These are phyloP conservation scores for Synanthedon tipuliformis DNA, from an alignment of 2,888 invertebrate genomes.

Conservation along the genomic window DNA sequence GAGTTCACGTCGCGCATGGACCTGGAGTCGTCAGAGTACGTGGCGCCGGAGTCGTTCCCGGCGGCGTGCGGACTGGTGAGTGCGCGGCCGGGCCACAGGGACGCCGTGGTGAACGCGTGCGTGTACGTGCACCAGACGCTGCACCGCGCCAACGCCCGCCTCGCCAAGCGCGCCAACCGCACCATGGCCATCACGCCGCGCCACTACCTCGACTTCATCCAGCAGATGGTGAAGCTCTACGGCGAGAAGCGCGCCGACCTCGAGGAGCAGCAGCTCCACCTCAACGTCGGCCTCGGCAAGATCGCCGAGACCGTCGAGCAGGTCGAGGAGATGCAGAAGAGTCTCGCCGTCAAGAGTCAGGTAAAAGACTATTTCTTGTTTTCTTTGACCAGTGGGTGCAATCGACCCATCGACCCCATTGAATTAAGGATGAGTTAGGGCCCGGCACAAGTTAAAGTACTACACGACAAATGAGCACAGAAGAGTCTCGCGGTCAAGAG, in stretches of 20 bases:
- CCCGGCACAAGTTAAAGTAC: too few relatives aligned
- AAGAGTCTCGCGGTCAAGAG: conserved; percentile 98
- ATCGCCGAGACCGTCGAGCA: conserved; percentile 99
- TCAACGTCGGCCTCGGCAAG: conserved; percentile 98
- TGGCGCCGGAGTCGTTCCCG: conserved; percentile 91
- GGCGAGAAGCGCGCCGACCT: conserved; percentile 98
- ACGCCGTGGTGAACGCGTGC: conserved; percentile 98
- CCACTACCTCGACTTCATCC: conserved; percentile 98
- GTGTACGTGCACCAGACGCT: conserved; percentile 98
- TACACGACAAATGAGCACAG: conserved; percentile 98
- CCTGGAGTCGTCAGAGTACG: conserved; percentile 88
- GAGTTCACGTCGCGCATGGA: conserved; percentile 97
- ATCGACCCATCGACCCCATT: too few relatives aligned
- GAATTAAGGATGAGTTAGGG: too few relatives aligned
- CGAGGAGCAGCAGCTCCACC: conserved; percentile 98
- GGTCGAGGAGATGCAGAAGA: conserved; percentile 99
- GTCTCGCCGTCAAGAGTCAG: conserved; percentile 95
- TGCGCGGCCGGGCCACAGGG: conserved; percentile 84
- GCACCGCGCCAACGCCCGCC: conserved; percentile 91
- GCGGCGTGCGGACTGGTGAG: conserved; percentile 83
- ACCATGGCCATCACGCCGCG: conserved; percentile 98
- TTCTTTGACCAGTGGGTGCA: too few relatives aligned
- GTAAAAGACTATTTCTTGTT: conserved; percentile 28
- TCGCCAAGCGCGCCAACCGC: conserved; percentile 91
- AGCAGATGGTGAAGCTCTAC: conserved; percentile 97